Base-by-base conservation (phyloP, 2,888 invertebrate species). In the Aplocera efformata region DNA sequence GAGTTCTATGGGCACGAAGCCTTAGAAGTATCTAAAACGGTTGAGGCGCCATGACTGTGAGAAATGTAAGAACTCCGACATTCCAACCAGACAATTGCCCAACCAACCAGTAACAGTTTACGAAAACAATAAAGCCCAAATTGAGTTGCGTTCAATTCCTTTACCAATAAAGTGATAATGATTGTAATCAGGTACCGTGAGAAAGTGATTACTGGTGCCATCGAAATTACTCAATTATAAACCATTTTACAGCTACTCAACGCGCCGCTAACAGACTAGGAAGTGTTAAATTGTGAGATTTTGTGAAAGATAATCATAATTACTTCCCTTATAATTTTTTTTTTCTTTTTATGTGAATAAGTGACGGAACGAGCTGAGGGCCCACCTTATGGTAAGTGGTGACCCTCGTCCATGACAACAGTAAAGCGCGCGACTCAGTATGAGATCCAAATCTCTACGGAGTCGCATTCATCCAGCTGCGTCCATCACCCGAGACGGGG, bases 151-250 rank as follows among this genome's bases (percentile, higher is more conserved):
- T 33, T 35, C 29, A 27, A 33, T 29, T 33, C 30, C 39, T 40
- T 42, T 30, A 28, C 26, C 39, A 33, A 42, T 47, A 40, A 48
- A 42, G 48, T 50, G 50, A 43, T 55, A 52, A 55, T 40, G 35
- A 50, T 42, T 32, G 26, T 50, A 46, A 55, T 50, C 45, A 45
- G 28, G 8, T 22, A 32, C 34, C 49, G 54, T 55, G 54, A 47
- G 54, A 54, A 50, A 46, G 32, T 40, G 22, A 35, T 24, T 48
- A 51, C 57, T 34, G 11, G 40, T 36, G 36, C 60, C 61, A 66
- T 62, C 56, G 58, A 56, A 54, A 51, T 53, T 42, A 36, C 29
- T 38, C 22, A 38, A 38, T 28, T 28, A 24, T 32, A 25, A 17
- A 9, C 11, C 20, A 13, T 27, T 30, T 41, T 13, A 31, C 31